Evolutionary conservation across 1,140 invertebrate species (phyloP).

Genomic region (Pseudomyrmex sp.): DNA sequence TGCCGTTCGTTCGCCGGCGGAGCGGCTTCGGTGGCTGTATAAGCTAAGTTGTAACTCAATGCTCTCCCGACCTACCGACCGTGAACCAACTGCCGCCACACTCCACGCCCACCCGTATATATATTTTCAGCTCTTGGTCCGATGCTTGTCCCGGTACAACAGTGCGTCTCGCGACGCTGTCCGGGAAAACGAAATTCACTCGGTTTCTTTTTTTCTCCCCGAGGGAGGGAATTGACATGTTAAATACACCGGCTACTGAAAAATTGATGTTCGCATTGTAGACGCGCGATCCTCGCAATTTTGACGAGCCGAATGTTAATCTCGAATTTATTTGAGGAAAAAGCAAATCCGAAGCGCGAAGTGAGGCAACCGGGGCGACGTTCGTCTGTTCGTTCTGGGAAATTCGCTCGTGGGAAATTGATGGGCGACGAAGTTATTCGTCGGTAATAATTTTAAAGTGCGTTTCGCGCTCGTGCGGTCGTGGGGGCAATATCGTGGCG

Average conservation of each 20-base stretch:
- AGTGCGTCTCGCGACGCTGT: constrained; percentile 19
- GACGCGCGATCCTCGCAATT: not conserved
- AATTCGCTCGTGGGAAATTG: constrained; percentile 8
- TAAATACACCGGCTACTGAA: constrained; percentile 33
- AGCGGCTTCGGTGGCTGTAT: constrained; percentile 59
- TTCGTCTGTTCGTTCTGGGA: too few relatives aligned
- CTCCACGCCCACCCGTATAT: constrained; percentile 65
- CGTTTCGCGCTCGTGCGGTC: constrained; percentile 4
- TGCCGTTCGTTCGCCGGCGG: constrained; percentile 50
- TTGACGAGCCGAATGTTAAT: too few relatives aligned
- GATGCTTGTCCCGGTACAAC: constrained; percentile 56
- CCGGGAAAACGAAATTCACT: constrained; percentile 43
- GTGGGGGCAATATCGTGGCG: constrained; percentile 9
- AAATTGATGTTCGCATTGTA: not conserved
- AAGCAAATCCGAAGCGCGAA: too few relatives aligned
- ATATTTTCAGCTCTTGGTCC: constrained; percentile 64
- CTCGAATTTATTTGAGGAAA: too few relatives aligned
- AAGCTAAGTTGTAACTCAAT: constrained; percentile 74
- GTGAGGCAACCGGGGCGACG: too few relatives aligned
- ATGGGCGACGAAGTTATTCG: constrained; percentile 18
- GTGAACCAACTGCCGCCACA: constrained; percentile 70
- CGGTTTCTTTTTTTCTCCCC: not conserved
- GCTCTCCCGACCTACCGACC: constrained; percentile 69
- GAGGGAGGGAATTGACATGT: constrained; percentile 25
- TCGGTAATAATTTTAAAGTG: constrained; percentile 37